phyloP scores from a whole-genome alignment of 2,113 vertebrate species.

The Crotophaga sulcirostris region DNA sequence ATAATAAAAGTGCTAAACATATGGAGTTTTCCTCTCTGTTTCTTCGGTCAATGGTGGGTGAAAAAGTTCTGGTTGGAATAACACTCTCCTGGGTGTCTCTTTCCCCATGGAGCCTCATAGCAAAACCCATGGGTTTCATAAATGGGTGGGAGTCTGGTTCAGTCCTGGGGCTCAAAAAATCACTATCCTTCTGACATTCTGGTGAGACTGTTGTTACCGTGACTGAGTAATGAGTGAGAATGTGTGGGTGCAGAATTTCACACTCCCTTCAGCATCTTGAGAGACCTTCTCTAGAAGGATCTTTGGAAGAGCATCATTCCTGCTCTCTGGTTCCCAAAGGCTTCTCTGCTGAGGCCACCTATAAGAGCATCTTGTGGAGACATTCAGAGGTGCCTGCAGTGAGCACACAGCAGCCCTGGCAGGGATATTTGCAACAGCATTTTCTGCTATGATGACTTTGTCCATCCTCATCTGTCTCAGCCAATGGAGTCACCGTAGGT shows the following conservation, averaged over 20 bases:
- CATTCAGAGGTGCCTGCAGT: neutral
- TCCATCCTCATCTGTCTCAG: neutral
- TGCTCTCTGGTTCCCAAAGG: neutral
- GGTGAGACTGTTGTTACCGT: neutral
- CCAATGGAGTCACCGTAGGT: neutral
- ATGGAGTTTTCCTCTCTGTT: neutral
- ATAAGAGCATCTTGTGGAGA: neutral
- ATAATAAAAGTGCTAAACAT: fast-evolving
- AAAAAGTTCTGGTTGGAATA: neutral
- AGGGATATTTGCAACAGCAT: neutral
- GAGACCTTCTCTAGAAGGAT: neutral
- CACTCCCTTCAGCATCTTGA: neutral
- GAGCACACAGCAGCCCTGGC: neutral
- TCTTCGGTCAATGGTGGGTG: neutral
- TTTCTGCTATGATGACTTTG: neutral
- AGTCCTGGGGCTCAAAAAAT: neutral
- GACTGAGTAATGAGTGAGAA: neutral
- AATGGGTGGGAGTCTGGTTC: neutral
- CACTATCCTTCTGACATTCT: neutral
- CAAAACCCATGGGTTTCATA: neutral
- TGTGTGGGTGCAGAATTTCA: neutral
- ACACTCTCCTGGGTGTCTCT: neutral
- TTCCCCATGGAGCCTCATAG: neutral
- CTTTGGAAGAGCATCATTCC: neutral
- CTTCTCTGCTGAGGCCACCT: neutral